Evolutionary conservation across 2,888 invertebrate species (phyloP).

Genomic region (Polymixis lichenea): DNA sequence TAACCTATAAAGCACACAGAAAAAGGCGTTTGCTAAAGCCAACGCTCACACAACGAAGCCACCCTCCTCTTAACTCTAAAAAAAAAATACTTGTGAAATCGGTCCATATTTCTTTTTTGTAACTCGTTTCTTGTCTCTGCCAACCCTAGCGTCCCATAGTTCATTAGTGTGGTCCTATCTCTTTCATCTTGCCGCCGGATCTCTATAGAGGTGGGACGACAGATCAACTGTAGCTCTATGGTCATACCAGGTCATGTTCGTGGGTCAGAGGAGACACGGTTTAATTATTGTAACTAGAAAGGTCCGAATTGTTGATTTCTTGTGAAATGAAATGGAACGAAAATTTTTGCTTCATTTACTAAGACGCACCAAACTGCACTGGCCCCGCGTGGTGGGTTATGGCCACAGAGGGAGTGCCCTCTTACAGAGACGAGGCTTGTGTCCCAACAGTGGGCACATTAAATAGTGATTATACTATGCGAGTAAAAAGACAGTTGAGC

Average conservation of each 20-base stretch:
- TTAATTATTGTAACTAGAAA: neutral
- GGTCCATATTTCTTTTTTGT: neutral
- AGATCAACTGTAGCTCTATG: constrained; percentile 9
- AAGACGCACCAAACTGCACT: too few relatives aligned
- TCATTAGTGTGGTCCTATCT: constrained; percentile 43
- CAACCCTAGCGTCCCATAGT: constrained; percentile 38
- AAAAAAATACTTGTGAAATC: neutral
- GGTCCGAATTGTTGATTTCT: neutral
- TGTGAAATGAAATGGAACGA: neutral
- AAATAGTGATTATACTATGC: too few relatives aligned
- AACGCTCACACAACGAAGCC: neutral
- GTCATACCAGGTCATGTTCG: constrained; percentile 19
- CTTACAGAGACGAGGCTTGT: too few relatives aligned
- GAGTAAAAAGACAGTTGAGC: too few relatives aligned
- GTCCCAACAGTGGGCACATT: too few relatives aligned
- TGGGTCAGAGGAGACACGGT: constrained; percentile 16
- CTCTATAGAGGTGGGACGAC: constrained; percentile 27
- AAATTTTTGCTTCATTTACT: too few relatives aligned
- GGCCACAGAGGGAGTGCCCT: too few relatives aligned
- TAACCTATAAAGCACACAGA: neutral
- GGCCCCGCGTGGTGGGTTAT: too few relatives aligned
- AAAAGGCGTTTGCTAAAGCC: neutral
- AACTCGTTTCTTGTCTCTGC: neutral
- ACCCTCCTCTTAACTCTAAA: neutral
- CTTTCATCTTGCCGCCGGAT: constrained; percentile 53